Evolutionary conservation across 2,797 vertebrate genomes (phyloP).

Genomic region (Glossophaga mutica): DNA sequence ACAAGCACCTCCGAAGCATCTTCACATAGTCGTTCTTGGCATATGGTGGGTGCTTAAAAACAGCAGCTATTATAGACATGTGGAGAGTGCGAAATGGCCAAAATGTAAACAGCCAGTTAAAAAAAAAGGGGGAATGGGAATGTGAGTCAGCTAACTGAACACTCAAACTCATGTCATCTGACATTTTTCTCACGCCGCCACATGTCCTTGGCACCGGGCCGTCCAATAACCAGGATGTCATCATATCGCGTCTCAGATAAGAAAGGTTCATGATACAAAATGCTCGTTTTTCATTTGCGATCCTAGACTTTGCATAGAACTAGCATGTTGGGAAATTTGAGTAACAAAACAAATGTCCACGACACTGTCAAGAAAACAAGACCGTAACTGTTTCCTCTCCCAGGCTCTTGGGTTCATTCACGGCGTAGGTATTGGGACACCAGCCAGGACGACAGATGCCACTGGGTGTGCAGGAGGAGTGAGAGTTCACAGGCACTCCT

Average conservation of each 20-base stretch:
- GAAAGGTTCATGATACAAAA: not conserved
- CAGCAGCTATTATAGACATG: not conserved
- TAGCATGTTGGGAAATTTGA: not conserved
- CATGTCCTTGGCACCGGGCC: not conserved
- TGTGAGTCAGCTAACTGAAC: not conserved
- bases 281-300: not conserved
- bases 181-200: not conserved
- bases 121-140: too few species aligned
- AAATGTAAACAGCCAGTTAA: not conserved
- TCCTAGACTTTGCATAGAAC: not conserved
- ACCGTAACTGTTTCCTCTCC: not conserved
- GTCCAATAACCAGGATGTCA: not conserved
- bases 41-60: not conserved
- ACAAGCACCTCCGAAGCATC: not conserved
- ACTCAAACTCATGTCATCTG: rapidly evolving
- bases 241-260: not conserved
- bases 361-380: not conserved
- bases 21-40: not conserved
- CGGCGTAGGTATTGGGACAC: not conserved
- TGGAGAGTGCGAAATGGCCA: not conserved
- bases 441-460: not conserved
- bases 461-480: rapidly evolving
- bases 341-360: not conserved
- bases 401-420: not conserved
- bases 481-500: not conserved